These are phyloP conservation scores for Menura novaehollandiae DNA, from an alignment of 2,113 vertebrate species.

Conservation along the genomic window DNA sequence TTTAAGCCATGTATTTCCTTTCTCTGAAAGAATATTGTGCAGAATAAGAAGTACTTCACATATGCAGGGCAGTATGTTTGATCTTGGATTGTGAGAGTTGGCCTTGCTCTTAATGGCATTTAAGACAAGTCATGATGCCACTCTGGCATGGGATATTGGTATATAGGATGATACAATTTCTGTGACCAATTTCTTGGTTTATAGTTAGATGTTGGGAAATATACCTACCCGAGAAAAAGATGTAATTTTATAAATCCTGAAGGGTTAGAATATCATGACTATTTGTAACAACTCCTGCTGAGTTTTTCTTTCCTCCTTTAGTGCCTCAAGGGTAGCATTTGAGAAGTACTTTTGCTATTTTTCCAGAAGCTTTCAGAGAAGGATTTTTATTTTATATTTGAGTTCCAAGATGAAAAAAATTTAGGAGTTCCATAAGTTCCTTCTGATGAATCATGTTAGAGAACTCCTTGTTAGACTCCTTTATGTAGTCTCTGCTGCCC, in stretches of 20 bases:
- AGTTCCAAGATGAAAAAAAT: not conserved
- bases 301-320: not conserved
- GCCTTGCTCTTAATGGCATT: not conserved
- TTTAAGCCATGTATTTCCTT: not conserved
- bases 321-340: not conserved
- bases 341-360: not conserved
- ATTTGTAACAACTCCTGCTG: not conserved
- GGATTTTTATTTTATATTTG: not conserved
- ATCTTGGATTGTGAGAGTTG: not conserved
- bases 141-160: not conserved
- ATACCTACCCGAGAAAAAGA: not conserved
- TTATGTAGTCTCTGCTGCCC: not conserved
- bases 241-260: not conserved
- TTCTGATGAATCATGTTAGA: not conserved
- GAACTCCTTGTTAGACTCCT: not conserved
- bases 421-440: not conserved
- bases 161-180: not conserved
- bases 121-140: not conserved
- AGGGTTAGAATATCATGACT: not conserved
- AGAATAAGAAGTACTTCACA: not conserved
- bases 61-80: not conserved
- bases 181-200: not conserved
- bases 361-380: not conserved
- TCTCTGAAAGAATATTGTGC: not conserved
- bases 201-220: not conserved